Percentiles rank a stretch among this genome's conserved stretches.
Evolutionary conservation across 37 sponge, comb jelly and placozoan species (phyloP).

Genomic region (Ephydatia muelleri): DNA sequence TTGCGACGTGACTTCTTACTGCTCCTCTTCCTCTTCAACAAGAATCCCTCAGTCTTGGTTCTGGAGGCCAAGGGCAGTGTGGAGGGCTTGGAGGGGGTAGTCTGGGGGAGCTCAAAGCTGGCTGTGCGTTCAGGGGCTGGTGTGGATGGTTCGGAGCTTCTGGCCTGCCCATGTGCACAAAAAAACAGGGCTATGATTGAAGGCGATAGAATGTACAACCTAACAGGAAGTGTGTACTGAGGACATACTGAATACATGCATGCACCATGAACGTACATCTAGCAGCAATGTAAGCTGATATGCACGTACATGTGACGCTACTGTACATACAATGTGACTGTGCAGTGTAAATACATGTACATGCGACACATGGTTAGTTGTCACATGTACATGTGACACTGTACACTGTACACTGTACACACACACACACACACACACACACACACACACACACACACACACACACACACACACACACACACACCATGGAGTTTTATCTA

Average conservation of each 20-base stretch:
- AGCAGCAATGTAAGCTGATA: too few species aligned
- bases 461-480: slow-evolving; percentile 14
- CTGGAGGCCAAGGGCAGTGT: neutral
- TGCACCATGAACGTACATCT: too few species aligned
- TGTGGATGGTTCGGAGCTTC: neutral
- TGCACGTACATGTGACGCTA: too few species aligned
- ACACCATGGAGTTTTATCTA: neutral
- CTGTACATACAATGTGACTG: too few species aligned
- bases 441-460: slow-evolving; percentile 10
- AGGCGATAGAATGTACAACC: too few species aligned
- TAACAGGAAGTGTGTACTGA: too few species aligned
- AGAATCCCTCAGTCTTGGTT: neutral
- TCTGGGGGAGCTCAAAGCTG: neutral
- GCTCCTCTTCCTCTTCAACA: neutral
- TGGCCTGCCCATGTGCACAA: neutral
- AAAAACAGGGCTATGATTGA: neutral
- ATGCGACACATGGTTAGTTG: neutral
- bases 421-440: slow-evolving; percentile 12
- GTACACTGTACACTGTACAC: neutral
- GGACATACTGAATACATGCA: too few species aligned
- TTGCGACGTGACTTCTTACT: slow-evolving; percentile 46
- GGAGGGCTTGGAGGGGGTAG: neutral
- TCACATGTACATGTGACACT: neutral
- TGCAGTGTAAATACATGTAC: too few species aligned
- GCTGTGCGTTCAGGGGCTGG: neutral